These are phyloP conservation scores for Falco berigora DNA, from an alignment of 2,797 vertebrate species.

Conservation along the genomic window DNA sequence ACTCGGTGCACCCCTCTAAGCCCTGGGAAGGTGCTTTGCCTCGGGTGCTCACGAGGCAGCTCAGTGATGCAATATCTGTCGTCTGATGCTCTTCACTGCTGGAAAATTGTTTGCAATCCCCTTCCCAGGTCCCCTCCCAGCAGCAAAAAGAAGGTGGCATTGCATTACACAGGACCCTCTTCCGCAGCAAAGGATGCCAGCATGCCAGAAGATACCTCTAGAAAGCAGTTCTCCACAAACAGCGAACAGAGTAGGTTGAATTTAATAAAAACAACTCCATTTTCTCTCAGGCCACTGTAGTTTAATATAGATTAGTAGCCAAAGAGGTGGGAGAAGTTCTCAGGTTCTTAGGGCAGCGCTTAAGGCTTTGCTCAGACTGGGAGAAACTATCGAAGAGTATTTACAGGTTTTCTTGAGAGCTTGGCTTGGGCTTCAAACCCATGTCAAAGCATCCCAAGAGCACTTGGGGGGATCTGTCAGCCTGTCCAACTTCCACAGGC, in stretches of 20 bases:
- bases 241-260: neutral
- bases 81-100: neutral
- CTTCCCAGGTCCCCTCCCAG: conserved; percentile 57
- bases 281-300: neutral
- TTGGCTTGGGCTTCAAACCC: neutral
- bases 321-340: neutral
- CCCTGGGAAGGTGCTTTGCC: neutral
- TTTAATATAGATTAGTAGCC: neutral
- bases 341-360: too few relatives aligned
- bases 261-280: neutral
- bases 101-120: neutral
- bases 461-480: neutral
- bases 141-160: conserved; percentile 21
- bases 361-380: neutral
- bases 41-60: neutral
- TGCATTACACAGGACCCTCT: neutral
- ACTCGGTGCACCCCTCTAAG: too few relatives aligned
- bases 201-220: neutral
- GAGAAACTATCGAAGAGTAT: neutral
- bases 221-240: neutral
- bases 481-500: neutral
- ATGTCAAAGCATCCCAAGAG: neutral
- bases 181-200: neutral
- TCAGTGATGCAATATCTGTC: rapidly evolving
- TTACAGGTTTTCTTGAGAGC: neutral